Evolutionary conservation across 1,140 invertebrate genomes (phyloP), one percentile per base, ranked within the genome.

Genomic region (Aphidius ervi): DNA sequence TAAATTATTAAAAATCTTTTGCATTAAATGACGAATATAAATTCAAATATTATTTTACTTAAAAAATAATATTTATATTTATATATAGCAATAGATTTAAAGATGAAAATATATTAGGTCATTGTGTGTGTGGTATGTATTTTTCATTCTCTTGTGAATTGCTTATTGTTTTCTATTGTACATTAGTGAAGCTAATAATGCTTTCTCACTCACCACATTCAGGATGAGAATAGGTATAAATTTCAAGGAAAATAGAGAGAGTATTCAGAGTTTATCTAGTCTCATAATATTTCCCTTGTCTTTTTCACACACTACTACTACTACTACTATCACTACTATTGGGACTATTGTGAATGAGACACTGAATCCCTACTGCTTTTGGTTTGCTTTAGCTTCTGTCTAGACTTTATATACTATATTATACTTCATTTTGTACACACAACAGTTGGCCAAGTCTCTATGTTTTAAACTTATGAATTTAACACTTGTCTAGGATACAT

Each of bases 131-230:
- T 56, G 45, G 2, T 31, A 31, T 31, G 23, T 31, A 31, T 31
- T 31, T 31, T 31, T 31, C 23, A 31, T 31, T 31, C 31, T 31
- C 55, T 9, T 47, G 23, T 42, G 31, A 9, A 45, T n/a, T 31
- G 55, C 55, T 56, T 56, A 56, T 56, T 56, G 55, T 56, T 56
- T 56, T 56, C 55, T 46, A 56, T 56, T 56, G 45, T 47, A 56
- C 45, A 56, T 46, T 23, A 23, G 45, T 31, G 4, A 31, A 31
- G 4, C 23, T 56, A 56, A 46, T 46, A 56, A 46, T 56, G 55
- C 55, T 56, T 56, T 56, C 23, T 31, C 23, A 31, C 45, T 41
- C 55, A 37, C 31, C 39, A 23, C 40, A 56, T 56, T 56, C 55
- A 47, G 43, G 45, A 47, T 46, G 16, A 56, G 40, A 56, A 56